Percentiles rank a stretch among this genome's conserved stretches.
Evolutionary conservation across 2,113 vertebrate species (phyloP).

Genomic region (Hyla sarda): DNA sequence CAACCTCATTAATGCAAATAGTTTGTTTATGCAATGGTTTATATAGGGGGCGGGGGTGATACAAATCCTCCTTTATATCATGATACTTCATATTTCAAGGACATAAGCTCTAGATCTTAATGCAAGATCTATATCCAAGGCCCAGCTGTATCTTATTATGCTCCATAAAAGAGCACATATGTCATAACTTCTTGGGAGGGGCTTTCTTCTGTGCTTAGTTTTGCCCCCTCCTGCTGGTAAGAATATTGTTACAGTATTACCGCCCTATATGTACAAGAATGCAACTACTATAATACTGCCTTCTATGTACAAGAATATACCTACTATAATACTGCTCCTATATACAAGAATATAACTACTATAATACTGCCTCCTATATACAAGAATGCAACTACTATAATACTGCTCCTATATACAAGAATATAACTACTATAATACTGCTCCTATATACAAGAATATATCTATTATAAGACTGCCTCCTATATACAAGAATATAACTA

Average conservation of each 20-base stretch:
- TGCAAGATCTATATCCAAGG: neutral
- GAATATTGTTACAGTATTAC: neutral
- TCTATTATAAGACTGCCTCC: neutral
- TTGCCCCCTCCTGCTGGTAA: neutral
- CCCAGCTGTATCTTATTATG: neutral
- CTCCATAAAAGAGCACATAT: neutral
- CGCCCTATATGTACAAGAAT: neutral
- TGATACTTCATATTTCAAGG: neutral
- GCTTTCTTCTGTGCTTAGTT: neutral
- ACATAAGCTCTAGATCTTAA: neutral
- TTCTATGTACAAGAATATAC: neutral
- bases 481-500: constrained; percentile 17
- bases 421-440: neutral
- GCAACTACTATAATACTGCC: neutral
- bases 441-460: neutral
- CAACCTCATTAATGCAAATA: constrained; percentile 8
- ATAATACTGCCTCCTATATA: constrained; percentile 4
- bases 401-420: neutral
- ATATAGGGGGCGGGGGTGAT: neutral
- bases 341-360: constrained; percentile 12
- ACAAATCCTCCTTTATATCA: neutral
- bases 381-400: neutral
- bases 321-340: constrained; percentile 1
- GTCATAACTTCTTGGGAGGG: neutral
- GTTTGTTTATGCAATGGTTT: constrained; percentile 2